Conservation (phyloP, 2,888 invertebrate genomes). For the Koerneria pararmatus region DNA sequence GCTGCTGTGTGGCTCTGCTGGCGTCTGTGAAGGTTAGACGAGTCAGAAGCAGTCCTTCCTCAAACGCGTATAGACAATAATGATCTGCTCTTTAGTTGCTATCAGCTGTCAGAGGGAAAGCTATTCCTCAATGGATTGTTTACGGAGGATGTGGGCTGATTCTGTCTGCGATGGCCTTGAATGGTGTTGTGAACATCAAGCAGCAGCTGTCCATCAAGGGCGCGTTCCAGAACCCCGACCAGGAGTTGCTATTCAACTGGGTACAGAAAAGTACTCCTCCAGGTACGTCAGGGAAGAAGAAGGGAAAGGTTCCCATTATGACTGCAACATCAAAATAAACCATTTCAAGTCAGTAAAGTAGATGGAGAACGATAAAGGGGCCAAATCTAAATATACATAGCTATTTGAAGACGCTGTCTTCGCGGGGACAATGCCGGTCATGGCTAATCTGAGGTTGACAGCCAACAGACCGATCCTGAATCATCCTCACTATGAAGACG, state of each 20-base stretch:
- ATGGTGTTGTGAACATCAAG: constrained; percentile 18
- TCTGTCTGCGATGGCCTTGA: constrained; percentile 65
- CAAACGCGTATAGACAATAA: no score
- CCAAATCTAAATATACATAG: background rate
- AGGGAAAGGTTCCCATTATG: no score
- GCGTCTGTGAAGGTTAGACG: constrained; percentile 39
- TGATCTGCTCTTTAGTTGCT: constrained; percentile 5
- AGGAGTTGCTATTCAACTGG: constrained; percentile 78
- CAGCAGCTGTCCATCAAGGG: constrained; percentile 63
- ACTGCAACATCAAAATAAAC: no score
- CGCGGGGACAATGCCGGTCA: constrained; percentile 80
- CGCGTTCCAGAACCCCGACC: constrained; percentile 72
- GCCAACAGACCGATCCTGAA: constrained; percentile 77
- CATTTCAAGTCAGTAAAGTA: no score
- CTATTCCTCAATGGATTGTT: no score
- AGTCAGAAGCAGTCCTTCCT: no score
- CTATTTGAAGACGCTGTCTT: constrained; percentile 69
- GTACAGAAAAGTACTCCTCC: constrained; percentile 67
- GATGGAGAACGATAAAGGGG: background rate
- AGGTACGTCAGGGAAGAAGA: constrained; percentile 28
- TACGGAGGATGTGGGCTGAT: constrained; percentile 64
- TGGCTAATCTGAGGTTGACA: constrained; percentile 76
- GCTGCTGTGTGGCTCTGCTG: constrained; percentile 72
- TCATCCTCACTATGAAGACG: constrained; percentile 82
- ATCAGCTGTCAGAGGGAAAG: no score